Conservation (phyloP, 2,888 invertebrate genomes). For the Synanthedon formicaeformis region DNA sequence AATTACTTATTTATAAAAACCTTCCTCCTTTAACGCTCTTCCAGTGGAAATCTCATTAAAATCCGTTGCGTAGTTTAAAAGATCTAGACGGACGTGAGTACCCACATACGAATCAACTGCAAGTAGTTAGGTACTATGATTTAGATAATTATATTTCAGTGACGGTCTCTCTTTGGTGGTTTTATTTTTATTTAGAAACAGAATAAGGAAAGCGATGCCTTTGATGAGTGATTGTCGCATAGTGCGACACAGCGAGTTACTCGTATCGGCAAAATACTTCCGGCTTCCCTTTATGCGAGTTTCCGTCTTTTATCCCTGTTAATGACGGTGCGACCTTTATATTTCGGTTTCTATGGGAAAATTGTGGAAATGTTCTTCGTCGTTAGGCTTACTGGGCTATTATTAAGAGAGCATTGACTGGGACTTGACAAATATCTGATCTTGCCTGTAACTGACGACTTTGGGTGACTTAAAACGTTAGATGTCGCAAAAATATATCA, state of each 20-base stretch:
- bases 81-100: no score
- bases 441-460: neutral
- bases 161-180: no score
- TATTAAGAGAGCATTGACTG: conserved; percentile 8
- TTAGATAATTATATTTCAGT: no score
- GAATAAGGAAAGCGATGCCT: no score
- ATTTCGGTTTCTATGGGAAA: conserved; percentile 21
- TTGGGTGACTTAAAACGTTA: neutral
- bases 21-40: no score
- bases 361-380: conserved; percentile 17
- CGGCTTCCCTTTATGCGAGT: conserved; percentile 18
- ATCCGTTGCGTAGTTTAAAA: no score
- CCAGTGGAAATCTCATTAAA: no score
- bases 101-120: no score
- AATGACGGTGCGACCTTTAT: conserved; percentile 34
- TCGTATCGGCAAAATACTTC: conserved; percentile 9
- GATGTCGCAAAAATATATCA: no score
- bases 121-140: no score
- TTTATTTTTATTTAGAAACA: no score
- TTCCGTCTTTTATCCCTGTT: conserved; percentile 29
- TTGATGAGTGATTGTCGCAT: conserved; percentile 5
- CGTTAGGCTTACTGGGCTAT: conserved; percentile 11
- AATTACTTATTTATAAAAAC: no score
- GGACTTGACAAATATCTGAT: conserved; percentile 10
- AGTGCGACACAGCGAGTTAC: conserved; percentile 1